Base-by-base conservation (phyloP, 1,140 invertebrate species). In the Drosophila takahashii region DNA sequence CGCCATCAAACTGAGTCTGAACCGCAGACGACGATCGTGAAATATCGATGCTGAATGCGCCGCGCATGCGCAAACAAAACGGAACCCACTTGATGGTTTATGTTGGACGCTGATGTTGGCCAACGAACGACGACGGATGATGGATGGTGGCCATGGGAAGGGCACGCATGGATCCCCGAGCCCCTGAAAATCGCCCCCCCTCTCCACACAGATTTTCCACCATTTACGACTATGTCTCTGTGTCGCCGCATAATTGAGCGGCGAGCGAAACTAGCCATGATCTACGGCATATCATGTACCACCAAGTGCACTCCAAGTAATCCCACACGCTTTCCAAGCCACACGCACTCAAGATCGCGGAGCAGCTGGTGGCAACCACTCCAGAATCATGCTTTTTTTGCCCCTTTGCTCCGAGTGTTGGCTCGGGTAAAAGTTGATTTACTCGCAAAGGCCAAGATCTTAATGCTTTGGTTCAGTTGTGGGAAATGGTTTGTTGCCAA, bases 61-160 rank as follows among this genome's bases (percentile, higher is more conserved):
- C n/a, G 75, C 83, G 83, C 83, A 86, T 86, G 81, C 74, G 78
- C 79, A 86, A 86, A 79, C 83, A 86, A 87, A 81, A 77, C 58
- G 54, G 59, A 75, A 74, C 71, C 75, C 66, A 58, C 54, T 66
- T 85, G 81, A 78, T 79, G 80, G 70, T 57, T 42, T 61, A 76
- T 80, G 51, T 15, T 45, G 50, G 70, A 42, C 36, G n/a, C n/a
- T n/a, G n/a, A 76, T 80, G 51, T 15, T 45, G 50, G 70, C 36
- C 36, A 27, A 48, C 11, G 27, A 27, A 36, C 58, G 47, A 22
- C 48, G 50, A 26, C 26, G 53, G 56, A 56, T 73, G 71, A 56
- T 75, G 71, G 51, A 75, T 75, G 59, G 18, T 57, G 58, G 72
- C 60, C 70, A 74, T 62, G 71, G 70, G 71, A 74, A 74, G 71